These are phyloP conservation scores for Bradypus variegatus DNA, from an alignment of 2,797 vertebrate genomes.

Conservation along the genomic window DNA sequence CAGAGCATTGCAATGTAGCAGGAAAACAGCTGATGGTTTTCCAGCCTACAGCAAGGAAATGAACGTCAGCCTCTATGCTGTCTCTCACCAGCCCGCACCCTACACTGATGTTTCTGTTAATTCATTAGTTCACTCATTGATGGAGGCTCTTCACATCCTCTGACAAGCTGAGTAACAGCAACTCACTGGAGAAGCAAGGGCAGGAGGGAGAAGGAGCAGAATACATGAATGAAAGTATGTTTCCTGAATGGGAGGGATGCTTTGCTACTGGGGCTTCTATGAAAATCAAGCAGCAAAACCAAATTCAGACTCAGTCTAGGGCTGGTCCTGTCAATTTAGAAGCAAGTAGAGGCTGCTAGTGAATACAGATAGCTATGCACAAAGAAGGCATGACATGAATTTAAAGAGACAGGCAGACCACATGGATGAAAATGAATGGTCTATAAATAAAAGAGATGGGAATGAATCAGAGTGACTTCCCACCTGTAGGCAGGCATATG, in stretches of 20 bases:
- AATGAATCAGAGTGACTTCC: neutral
- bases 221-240: conserved; percentile 39
- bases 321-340: conserved; percentile 43
- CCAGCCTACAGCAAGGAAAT: conserved; percentile 32
- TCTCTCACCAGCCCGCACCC: neutral
- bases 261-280: neutral
- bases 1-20: neutral
- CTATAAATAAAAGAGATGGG: neutral
- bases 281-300: conserved; percentile 30
- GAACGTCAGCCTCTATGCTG: neutral
- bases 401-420: conserved; percentile 38
- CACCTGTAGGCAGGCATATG: neutral
- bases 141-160: neutral
- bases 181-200: conserved; percentile 41
- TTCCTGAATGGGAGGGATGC: conserved; percentile 48
- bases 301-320: conserved; percentile 8
- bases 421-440: neutral
- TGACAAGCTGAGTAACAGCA: conserved; percentile 30
- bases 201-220: neutral
- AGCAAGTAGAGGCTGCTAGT: neutral
- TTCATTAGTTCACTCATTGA: conserved; percentile 58
- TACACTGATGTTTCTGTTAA: conserved; percentile 25
- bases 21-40: conserved; percentile 29
- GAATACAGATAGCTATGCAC: neutral
- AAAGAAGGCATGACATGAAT: neutral